Base-by-base conservation (phyloP, 2,113 vertebrate species). In the Rhinoderma darwinii region DNA sequence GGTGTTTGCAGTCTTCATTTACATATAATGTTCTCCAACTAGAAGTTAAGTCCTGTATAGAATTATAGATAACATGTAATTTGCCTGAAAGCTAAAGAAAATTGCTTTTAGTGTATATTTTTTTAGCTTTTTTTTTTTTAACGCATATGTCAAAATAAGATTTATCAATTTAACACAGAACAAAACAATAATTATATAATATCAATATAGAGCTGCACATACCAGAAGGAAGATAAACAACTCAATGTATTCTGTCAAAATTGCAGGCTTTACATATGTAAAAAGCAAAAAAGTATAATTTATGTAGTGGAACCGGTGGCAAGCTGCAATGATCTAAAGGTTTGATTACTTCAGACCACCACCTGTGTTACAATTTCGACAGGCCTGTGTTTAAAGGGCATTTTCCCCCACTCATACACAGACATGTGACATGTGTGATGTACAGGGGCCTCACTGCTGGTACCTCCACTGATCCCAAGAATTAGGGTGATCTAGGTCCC, bases 1-100 rank as follows among this genome's bases (percentile, higher is more conserved):
- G 74, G 84, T 85, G 73, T 85, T 78, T 78, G 56, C 43, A 27
- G 76, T 70, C 76, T 44, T 79, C 47, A 79, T 79, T 86, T 86
- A 79, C 84, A 86, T 86, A 86, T 50, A 80, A 80, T 86, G 76
- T 80, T 86, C 84, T 86, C 61, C 61, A 79, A 86, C 44, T 86
- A 86, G 44, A 86, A 80, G 59, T 70, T 51, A 86, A 86, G 84
- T 70, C 76, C 61, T 79, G 84, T 70, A 86, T 80, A 86, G 61
- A 51, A 80, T 86, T 86, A 68, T 70, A 86, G 63, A 79, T 86
- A 86, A 70, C 70, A 66, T 80, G 84, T 78, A 78, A 84, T 63
- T 54, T 76, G 83, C 63, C 84, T 39, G 25, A 79, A 32, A 86
- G 76, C 74, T 54, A 86, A 86, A 63, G 59, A 30, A 86, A 86